Evolutionary conservation across 2,113 vertebrate species (phyloP).

Genomic region (Ophiodon elongatus): DNA sequence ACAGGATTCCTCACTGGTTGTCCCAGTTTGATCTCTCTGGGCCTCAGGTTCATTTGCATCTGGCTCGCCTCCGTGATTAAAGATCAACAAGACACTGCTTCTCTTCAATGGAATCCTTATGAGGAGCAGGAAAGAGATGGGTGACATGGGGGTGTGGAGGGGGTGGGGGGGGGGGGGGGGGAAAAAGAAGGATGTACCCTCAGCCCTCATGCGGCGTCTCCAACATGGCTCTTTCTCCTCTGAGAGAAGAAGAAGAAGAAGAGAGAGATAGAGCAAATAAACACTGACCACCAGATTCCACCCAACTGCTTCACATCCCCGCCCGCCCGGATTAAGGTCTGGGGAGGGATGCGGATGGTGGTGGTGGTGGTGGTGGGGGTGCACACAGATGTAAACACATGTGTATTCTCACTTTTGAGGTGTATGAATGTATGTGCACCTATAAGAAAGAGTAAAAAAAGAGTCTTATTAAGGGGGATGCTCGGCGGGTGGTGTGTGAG

Average conservation of each 20-base stretch:
- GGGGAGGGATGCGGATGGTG: conserved; percentile 38
- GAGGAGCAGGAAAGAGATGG: conserved; percentile 49
- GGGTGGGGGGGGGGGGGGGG: conserved; percentile 1
- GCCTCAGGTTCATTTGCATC: conserved; percentile 70
- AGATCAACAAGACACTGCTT: conserved; percentile 53
- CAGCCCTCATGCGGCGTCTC: conserved; percentile 76
- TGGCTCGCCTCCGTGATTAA: conserved; percentile 44
- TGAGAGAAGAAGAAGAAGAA: conserved; percentile 72
- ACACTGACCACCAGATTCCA: conserved; percentile 69
- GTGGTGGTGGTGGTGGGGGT: neutral
- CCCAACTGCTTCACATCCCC: conserved; percentile 53
- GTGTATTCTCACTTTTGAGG: conserved; percentile 31
- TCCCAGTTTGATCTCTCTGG: conserved; percentile 55
- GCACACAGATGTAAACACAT: conserved; percentile 51
- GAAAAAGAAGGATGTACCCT: conserved; percentile 74
- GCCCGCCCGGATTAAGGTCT: conserved; percentile 61
- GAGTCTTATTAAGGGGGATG: conserved; percentile 10
- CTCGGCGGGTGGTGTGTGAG: conserved; percentile 23
- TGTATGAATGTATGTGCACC: conserved; percentile 14
- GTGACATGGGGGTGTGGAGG: neutral
- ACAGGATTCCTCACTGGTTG: conserved; percentile 10
- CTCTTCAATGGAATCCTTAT: conserved; percentile 66
- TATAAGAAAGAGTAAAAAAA: neutral
- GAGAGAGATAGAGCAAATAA: conserved; percentile 83
- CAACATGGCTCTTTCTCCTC: conserved; percentile 76